A percentile compares a stretch with the other conserved stretches of the same genome.
Conservation (phyloP, 2,888 invertebrate genomes). For the Cryptocephalus primarius region DNA sequence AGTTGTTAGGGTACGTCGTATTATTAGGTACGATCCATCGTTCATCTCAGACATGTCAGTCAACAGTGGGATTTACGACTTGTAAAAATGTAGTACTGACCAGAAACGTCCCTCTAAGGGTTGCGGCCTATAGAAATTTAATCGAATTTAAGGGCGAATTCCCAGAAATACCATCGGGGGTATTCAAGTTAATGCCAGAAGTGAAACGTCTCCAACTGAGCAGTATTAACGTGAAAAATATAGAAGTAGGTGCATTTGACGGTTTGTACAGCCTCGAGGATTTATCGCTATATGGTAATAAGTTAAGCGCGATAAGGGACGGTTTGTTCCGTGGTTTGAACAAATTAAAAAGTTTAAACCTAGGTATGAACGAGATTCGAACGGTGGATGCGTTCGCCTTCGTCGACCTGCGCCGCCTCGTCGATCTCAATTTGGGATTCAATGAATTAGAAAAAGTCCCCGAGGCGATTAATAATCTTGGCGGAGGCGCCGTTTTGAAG, state of each 20-base stretch:
- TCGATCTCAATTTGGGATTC: constrained; percentile 11
- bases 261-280: constrained; percentile 9
- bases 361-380: constrained; percentile 9
- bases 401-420: constrained; percentile 5
- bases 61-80: constrained; percentile 9
- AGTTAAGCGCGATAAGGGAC: constrained; percentile 2
- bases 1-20: too few species aligned
- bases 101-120: constrained; percentile 7
- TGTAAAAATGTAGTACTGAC: constrained; percentile 6
- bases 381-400: constrained; percentile 6
- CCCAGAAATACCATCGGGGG: constrained; percentile 6
- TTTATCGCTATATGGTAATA: constrained; percentile 9
- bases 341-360: constrained; percentile 6
- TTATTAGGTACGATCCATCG: neutral
- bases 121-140: constrained; percentile 8
- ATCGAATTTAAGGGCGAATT: constrained; percentile 6
- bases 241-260: constrained; percentile 10
- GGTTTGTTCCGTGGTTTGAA: constrained; percentile 7
- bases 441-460: constrained; percentile 8
- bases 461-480: neutral
- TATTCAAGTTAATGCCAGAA: constrained; percentile 8
- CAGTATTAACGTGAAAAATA: constrained; percentile 6
- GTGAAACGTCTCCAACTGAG: constrained; percentile 6
- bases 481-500: constrained; percentile 5
- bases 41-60: constrained; percentile 6